Evolutionary conservation across 1,140 invertebrate genomes (phyloP).

Genomic region (Saccostrea echinata): DNA sequence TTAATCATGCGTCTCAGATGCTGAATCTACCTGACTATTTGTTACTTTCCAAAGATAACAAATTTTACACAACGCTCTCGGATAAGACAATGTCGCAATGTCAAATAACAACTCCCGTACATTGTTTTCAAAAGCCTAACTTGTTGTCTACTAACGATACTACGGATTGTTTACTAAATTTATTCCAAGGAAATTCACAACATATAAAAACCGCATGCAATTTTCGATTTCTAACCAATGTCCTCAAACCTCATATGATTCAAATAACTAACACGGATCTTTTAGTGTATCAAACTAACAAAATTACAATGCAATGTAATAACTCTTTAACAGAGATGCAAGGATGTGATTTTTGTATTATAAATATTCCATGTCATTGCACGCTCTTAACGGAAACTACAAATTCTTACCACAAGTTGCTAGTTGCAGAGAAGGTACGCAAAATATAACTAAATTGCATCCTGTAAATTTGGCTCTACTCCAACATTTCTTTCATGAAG

Average conservation of each 20-base stretch:
- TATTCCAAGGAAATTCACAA: not conserved
- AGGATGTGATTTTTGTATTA: slow-evolving; percentile 42
- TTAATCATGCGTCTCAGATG: not conserved
- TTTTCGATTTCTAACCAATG: not conserved
- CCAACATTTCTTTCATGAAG: slow-evolving; percentile 40
- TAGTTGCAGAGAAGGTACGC: not conserved
- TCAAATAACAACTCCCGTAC: not conserved
- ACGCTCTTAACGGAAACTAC: not conserved
- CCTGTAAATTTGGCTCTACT: slow-evolving; percentile 44
- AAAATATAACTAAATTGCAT: not conserved
- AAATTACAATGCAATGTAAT: not conserved
- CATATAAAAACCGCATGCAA: not conserved
- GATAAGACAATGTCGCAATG: not conserved
- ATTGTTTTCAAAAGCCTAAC: not conserved
- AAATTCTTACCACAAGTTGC: not conserved
- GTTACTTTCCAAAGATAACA: not conserved
- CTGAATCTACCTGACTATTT: not conserved
- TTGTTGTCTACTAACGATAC: not conserved
- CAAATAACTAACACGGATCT: not conserved
- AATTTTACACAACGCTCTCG: not conserved
- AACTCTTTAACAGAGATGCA: not conserved
- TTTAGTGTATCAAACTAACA: slow-evolving; percentile 1
- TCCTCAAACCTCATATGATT: not conserved
- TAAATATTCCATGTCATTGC: slow-evolving; percentile 33
- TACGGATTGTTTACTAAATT: not conserved